Evolutionary conservation across 1,140 invertebrate species (phyloP).

Genomic region (Pristionchus pacificus): DNA sequence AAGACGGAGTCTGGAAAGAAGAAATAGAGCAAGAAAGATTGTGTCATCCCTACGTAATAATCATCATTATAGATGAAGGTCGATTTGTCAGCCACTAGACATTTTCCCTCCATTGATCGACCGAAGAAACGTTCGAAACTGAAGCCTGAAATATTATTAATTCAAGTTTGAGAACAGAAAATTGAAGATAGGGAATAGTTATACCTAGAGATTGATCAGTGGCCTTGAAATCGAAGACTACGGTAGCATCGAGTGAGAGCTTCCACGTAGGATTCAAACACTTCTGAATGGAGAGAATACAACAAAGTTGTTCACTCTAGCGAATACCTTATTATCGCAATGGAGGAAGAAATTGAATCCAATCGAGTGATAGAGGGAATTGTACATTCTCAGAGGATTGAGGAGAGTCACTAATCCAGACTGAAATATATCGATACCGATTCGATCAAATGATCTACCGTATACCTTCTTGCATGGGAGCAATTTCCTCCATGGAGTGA

Average conservation of each 20-base stretch:
- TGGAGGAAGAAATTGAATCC: background rate
- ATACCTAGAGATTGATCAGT: background rate
- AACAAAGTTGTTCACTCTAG: too few relatives aligned
- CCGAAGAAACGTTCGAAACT: background rate
- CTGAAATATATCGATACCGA: constrained; percentile 17
- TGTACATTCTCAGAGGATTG: constrained; percentile 31
- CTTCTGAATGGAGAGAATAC: constrained; percentile 3
- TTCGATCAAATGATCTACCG: background rate
- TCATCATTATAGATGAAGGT: background rate
- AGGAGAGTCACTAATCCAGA: constrained; percentile 29
- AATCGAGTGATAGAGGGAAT: constrained; percentile 28
- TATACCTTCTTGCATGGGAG: constrained; percentile 73
- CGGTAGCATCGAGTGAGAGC: background rate
- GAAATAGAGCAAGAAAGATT: background rate
- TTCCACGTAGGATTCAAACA: background rate
- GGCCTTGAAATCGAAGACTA: background rate
- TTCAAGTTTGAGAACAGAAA: too few relatives aligned
- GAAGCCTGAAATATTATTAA: background rate
- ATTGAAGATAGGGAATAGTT: background rate
- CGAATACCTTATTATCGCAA: too few relatives aligned
- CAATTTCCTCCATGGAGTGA: constrained; percentile 95
- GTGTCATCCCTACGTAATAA: background rate
- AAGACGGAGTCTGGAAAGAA: background rate
- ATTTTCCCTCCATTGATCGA: background rate
- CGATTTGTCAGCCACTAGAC: background rate